phyloP scores from a whole-genome alignment of 1,140 invertebrate species.

The Zaprionus inermis region DNA sequence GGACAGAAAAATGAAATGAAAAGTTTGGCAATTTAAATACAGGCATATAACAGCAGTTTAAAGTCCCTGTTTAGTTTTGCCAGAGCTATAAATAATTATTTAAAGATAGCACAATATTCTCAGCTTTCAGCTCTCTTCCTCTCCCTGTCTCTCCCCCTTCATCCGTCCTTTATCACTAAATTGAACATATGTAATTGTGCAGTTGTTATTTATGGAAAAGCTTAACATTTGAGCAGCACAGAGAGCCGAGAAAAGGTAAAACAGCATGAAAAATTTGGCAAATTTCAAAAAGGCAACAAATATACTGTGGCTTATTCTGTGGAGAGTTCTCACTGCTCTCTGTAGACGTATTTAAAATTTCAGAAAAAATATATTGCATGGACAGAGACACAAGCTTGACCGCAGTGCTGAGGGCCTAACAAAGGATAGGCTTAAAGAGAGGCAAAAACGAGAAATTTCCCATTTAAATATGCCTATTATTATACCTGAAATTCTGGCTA shows the following conservation, averaged over 20 bases:
- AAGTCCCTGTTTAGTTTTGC: background rate
- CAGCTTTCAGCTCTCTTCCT: background rate
- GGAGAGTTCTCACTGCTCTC: background rate
- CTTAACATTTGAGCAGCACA: background rate
- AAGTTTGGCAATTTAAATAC: conserved; percentile 12
- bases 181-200: background rate
- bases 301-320: background rate
- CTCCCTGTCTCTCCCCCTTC: background rate
- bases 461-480: background rate
- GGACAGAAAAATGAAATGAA: background rate
- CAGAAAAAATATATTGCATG: background rate
- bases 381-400: background rate
- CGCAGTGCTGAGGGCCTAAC: background rate
- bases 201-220: background rate
- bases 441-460: background rate
- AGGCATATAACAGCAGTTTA: background rate
- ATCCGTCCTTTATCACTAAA: background rate
- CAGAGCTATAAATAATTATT: conserved; percentile 8
- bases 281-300: background rate
- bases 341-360: background rate
- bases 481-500: background rate
- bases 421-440: background rate
- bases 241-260: background rate
- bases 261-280: conserved; percentile 1
- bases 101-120: conserved; percentile 1